Percentiles rank a stretch among this genome's conserved stretches.
Conservation (phyloP, 2,888 invertebrate species). For the Lithosia quadra region DNA sequence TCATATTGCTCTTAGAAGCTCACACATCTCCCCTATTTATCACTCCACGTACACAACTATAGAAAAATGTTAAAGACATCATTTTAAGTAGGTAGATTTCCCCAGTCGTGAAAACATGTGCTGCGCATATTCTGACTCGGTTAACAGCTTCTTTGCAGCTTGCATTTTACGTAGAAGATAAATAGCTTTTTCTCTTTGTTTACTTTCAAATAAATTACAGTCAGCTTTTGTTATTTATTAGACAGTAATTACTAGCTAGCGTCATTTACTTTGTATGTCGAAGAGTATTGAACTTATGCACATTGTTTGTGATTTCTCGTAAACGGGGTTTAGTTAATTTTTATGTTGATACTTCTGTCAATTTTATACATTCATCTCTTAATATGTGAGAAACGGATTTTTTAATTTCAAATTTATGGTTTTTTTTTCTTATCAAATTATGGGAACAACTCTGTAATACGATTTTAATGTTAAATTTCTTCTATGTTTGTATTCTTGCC, state of each 20-base stretch:
- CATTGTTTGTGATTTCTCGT: neutral
- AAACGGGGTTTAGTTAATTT: neutral
- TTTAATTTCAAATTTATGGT: too few species aligned
- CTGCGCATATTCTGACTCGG: neutral
- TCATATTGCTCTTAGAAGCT: neutral
- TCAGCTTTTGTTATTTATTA: neutral
- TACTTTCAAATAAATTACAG: neutral
- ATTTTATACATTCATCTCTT: neutral
- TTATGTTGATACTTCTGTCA: too few species aligned
- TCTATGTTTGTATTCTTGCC: slow-evolving; percentile 6
- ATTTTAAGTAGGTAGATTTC: slow-evolving; percentile 23
- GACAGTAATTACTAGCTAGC: neutral
- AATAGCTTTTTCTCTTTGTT: neutral
- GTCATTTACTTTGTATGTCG: neutral
- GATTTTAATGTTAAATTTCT: neutral
- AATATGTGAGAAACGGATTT: too few species aligned
- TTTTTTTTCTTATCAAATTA: too few species aligned
- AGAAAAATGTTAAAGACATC: slow-evolving; percentile 37
- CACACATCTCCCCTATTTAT: slow-evolving; percentile 10
- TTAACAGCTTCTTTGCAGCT: neutral
- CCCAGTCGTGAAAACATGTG: slow-evolving; percentile 17
- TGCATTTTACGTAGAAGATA: neutral
- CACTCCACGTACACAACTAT: slow-evolving; percentile 15
- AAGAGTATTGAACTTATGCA: neutral
- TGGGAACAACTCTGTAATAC: too few species aligned